Conservation (phyloP, 1,140 invertebrate genomes). For the Pogonomyrmex californicus region DNA sequence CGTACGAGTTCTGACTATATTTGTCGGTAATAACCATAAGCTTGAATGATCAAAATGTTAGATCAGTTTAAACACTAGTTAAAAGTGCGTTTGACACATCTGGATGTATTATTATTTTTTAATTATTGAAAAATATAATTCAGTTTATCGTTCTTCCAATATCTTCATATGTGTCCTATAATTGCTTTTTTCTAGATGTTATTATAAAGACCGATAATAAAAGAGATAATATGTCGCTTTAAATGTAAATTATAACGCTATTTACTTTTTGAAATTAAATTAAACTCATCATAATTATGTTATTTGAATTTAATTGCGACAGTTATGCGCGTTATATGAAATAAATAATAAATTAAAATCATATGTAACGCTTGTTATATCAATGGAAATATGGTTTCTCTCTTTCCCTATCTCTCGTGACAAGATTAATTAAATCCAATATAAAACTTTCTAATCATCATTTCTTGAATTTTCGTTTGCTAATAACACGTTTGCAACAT, state of each 20-base stretch:
- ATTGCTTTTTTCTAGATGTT: conserved; percentile 2
- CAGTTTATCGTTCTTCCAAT: background rate
- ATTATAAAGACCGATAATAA: background rate
- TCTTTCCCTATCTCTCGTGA: background rate
- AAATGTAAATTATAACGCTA: background rate
- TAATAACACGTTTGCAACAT: background rate
- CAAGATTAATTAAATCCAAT: background rate
- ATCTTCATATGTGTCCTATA: background rate
- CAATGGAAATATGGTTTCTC: background rate
- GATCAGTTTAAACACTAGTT: conserved; percentile 27
- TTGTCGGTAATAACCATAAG: conserved; percentile 26
- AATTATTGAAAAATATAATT: conserved; percentile 13
- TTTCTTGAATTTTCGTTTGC: background rate
- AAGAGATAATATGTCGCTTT: conserved; percentile 3
- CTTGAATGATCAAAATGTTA: conserved; percentile 39
- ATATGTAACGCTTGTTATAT: background rate
- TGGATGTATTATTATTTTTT: background rate
- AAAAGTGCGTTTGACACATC: background rate
- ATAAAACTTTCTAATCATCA: background rate
- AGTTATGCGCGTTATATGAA: background rate
- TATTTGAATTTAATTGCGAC: conserved; percentile 7
- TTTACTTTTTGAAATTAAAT: background rate
- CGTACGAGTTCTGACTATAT: conserved; percentile 12
- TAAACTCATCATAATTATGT: conserved; percentile 19
- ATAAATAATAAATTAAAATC: conserved; percentile 15